These are phyloP conservation scores for Drosophila pseudoobscura DNA, from an alignment of 1,140 invertebrate species.

Conservation along the genomic window DNA sequence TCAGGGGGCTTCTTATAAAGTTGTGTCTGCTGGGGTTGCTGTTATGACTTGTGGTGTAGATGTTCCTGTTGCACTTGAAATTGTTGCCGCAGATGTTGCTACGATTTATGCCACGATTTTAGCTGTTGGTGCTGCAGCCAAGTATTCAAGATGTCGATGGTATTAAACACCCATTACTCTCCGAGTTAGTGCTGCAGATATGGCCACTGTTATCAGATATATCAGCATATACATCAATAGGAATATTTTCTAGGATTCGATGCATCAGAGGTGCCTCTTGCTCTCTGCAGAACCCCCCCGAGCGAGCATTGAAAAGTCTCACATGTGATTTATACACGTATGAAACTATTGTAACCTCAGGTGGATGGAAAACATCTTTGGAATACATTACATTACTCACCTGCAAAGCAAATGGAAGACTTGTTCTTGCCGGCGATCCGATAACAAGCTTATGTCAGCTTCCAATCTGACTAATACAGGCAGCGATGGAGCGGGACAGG, in stretches of 20 bases:
- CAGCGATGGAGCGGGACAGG: neutral
- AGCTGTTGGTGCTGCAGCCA: neutral
- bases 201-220: neutral
- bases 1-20: neutral
- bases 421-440: conserved; percentile 28
- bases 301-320: too few species aligned
- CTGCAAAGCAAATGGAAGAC: conserved; percentile 25
- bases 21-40: conserved; percentile 8
- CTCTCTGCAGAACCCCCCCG: too few species aligned
- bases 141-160: too few species aligned
- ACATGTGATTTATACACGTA: too few species aligned
- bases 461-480: conserved; percentile 23
- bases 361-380: conserved; percentile 9
- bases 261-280: too few species aligned
- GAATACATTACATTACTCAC: conserved; percentile 27
- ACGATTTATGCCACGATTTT: neutral
- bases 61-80: neutral
- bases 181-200: conserved; percentile 19
- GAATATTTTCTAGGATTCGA: too few species aligned
- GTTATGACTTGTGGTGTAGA: neutral
- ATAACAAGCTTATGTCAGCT: conserved; percentile 42
- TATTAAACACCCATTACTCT: too few species aligned
- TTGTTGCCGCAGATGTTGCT: neutral
- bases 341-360: too few species aligned
- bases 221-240: too few species aligned